phyloP scores from a whole-genome alignment of 2,797 vertebrate genomes.

The Orientallactaga sibirica region DNA sequence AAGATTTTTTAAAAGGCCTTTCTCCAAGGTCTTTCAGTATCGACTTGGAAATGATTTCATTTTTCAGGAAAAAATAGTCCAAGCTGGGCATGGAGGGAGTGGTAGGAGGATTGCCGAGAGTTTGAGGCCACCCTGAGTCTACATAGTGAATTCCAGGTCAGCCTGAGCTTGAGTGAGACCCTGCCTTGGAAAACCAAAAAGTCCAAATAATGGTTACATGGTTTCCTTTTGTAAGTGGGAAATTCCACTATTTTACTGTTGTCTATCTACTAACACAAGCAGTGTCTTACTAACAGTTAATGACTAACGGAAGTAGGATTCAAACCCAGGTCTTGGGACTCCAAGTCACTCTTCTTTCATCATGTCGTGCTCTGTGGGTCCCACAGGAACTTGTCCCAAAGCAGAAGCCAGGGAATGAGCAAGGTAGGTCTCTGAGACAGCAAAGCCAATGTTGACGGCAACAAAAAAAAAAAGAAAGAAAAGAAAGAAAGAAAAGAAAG shows the following conservation, averaged over 20 bases:
- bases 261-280: not conserved
- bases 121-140: too few relatives aligned
- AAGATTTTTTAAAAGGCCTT: too few relatives aligned
- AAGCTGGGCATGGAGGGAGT: too few relatives aligned
- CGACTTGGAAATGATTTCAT: conserved; percentile 4
- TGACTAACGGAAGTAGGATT: not conserved
- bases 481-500: not conserved
- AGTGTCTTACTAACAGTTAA: not conserved
- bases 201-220: not conserved
- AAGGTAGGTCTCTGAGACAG: not conserved
- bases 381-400: not conserved
- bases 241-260: not conserved
- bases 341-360: not conserved
- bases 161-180: too few relatives aligned
- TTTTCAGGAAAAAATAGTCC: not conserved
- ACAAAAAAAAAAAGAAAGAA: too few relatives aligned
- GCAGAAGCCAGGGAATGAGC: not conserved
- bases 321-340: not conserved
- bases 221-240: not conserved
- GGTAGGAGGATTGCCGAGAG: too few relatives aligned
- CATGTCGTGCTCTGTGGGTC: not conserved
- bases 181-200: not conserved
- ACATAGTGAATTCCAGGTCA: too few relatives aligned
- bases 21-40: not conserved
- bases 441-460: not conserved